Conservation (phyloP, 1,140 invertebrate genomes). For the Ostrea edulis region DNA sequence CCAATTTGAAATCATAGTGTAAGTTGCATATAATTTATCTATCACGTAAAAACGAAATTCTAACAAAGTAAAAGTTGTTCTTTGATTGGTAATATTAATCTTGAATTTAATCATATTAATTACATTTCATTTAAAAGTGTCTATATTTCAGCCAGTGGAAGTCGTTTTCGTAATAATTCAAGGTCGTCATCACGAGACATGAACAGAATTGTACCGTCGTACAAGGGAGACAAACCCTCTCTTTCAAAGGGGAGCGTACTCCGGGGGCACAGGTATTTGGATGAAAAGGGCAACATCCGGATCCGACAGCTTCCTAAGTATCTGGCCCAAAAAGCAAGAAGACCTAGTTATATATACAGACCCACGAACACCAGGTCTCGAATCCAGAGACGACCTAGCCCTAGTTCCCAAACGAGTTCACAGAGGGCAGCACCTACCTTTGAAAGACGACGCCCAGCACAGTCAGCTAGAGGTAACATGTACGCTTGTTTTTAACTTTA, state of each 20-base stretch:
- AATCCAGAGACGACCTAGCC: not conserved
- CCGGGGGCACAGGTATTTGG: not conserved
- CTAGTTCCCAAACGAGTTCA: not conserved
- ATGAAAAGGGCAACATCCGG: constrained; percentile 16
- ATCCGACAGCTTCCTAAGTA: not conserved
- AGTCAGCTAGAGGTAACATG: not conserved
- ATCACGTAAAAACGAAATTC: too few species aligned
- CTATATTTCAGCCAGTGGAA: not conserved
- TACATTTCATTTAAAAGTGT: too few species aligned
- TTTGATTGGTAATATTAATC: too few species aligned
- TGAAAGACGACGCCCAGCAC: not conserved
- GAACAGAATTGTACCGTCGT: not conserved
- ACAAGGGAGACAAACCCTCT: not conserved
- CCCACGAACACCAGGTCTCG: not conserved
- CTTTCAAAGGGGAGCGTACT: not conserved
- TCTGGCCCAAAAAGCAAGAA: not conserved
- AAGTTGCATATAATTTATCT: too few species aligned
- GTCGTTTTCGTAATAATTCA: not conserved
- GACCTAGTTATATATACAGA: constrained; percentile 10
- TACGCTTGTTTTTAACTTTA: not conserved
- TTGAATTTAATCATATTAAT: too few species aligned
- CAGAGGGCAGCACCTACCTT: not conserved
- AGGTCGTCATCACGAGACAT: not conserved
- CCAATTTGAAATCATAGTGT: too few species aligned
- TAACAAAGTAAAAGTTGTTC: too few species aligned